A percentile compares a stretch with the other conserved stretches of the same genome.
phyloP scores from a whole-genome alignment of 2,113 vertebrate genomes.

The Excalfactoria chinensis region DNA sequence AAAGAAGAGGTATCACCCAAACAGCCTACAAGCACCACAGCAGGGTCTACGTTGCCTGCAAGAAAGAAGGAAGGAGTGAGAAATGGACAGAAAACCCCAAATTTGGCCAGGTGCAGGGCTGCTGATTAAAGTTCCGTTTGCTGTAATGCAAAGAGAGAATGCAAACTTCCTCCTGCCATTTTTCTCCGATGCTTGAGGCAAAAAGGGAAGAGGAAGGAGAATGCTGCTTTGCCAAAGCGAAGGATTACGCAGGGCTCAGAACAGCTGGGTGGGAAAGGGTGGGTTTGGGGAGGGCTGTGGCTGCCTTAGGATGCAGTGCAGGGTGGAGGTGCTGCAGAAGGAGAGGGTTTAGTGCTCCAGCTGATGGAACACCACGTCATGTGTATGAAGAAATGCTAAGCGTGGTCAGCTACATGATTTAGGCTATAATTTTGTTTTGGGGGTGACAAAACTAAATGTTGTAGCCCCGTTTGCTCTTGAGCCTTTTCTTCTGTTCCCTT shows the following conservation, averaged over 20 bases:
- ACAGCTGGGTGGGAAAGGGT: not conserved
- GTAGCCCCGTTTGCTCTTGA: not conserved
- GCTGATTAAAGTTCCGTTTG: fast-evolving
- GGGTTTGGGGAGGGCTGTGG: too few species aligned
- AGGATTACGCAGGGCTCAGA: not conserved
- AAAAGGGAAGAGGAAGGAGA: not conserved
- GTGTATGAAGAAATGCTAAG: not conserved
- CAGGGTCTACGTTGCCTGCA: not conserved
- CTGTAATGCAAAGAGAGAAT: not conserved
- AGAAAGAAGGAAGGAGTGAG: not conserved
- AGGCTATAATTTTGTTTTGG: not conserved
- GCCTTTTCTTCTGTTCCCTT: not conserved
- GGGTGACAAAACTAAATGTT: not conserved
- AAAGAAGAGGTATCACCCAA: not conserved
- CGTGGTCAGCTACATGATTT: not conserved
- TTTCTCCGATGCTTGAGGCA: not conserved
- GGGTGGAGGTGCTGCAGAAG: not conserved
- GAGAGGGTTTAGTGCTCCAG: not conserved
- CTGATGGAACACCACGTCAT: not conserved
- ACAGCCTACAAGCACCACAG: not conserved
- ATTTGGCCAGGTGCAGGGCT: not conserved
- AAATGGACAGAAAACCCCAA: not conserved
- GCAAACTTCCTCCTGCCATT: not conserved
- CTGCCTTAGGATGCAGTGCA: not conserved
- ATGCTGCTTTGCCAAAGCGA: not conserved